Evolutionary conservation across 2,888 invertebrate genomes (phyloP), one percentile per base, ranked within the genome.

Genomic region (Caenorhabditis becei): DNA sequence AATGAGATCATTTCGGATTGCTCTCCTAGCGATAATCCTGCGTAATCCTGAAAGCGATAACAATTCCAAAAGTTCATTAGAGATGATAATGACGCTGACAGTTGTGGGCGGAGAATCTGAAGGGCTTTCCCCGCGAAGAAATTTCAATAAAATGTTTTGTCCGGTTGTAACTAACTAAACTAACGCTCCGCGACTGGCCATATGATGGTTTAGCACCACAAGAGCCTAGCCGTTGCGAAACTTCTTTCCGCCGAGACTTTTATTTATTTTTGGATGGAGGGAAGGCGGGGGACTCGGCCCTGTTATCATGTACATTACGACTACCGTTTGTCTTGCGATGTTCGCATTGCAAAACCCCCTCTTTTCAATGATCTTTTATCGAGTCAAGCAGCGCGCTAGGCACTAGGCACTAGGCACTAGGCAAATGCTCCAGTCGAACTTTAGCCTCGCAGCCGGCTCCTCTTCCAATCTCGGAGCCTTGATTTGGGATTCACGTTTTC

Each of bases 301-400:
- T 78, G 70, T 65, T 78, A 66, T 78, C 70, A 70, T 78, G 65
- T 75, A 66, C 74, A 65, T 74, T 74, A 75, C 75, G 75, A 66
- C 75, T 75, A 75, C 65, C 61, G 63, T 75, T 65, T 66, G 61
- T 66, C 61, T 44, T 58, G 61, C 51, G 26, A 62, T 56, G 62
- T 66, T 59, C 61, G 7, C 66, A 49, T 35, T 44, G 37, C 41
- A 49, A 44, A 1, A 41, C 37, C 37, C 37, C 58, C 18, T n/a
- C 11, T 28, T 61, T 63, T 72, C 63, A 49, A 49, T 66, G 59
- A 66, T 66, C 71, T 78, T 78, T 71, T 70, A 65, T 59, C 65
- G 70, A 71, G 58, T 44, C 53, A 62, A 47, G 58, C 32, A 58
- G 49, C 51, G 51, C 49, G 32, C 5, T 10, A 4, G 32, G 32